These are phyloP conservation scores for Aphaenogaster rudis DNA, from an alignment of 1,140 invertebrate species.

Conservation along the genomic window DNA sequence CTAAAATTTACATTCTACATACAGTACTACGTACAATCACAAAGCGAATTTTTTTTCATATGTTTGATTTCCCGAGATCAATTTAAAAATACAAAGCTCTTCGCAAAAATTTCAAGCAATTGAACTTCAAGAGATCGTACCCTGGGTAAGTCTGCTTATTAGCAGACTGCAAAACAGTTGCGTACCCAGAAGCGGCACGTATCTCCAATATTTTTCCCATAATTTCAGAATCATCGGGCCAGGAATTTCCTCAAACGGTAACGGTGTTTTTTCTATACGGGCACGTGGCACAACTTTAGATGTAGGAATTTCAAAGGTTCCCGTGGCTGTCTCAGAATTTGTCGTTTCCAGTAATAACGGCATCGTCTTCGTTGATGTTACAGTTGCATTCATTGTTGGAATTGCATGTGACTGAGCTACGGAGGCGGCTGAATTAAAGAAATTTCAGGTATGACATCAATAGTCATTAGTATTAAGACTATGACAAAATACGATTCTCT, in stretches of 20 bases:
- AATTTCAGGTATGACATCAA: background rate
- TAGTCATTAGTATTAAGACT: background rate
- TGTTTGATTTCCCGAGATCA: background rate
- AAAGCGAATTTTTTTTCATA: background rate
- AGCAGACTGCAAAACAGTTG: slow-evolving; percentile 88
- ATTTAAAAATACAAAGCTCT: background rate
- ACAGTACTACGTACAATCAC: background rate
- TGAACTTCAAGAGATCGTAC: slow-evolving; percentile 83
- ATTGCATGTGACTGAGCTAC: slow-evolving; percentile 28
- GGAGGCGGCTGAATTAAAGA: slow-evolving; percentile 43
- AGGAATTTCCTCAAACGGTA: slow-evolving; percentile 89
- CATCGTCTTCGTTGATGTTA: slow-evolving; percentile 31
- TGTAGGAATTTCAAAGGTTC: slow-evolving; percentile 52
- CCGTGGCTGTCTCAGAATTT: background rate
- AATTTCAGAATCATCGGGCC: slow-evolving; percentile 88
- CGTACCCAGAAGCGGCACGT: slow-evolving; percentile 89
- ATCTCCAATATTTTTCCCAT: slow-evolving; percentile 88
- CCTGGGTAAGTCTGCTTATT: slow-evolving; percentile 88
- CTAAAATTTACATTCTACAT: background rate
- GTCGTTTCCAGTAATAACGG: slow-evolving; percentile 48
- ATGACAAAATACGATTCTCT: background rate
- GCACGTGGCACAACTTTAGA: background rate
- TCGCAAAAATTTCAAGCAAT: slow-evolving; percentile 48
- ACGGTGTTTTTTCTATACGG: slow-evolving; percentile 64
- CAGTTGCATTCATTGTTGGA: slow-evolving; percentile 19